Conservation (phyloP, 2,113 vertebrate species). For the Catagonus wagneri region DNA sequence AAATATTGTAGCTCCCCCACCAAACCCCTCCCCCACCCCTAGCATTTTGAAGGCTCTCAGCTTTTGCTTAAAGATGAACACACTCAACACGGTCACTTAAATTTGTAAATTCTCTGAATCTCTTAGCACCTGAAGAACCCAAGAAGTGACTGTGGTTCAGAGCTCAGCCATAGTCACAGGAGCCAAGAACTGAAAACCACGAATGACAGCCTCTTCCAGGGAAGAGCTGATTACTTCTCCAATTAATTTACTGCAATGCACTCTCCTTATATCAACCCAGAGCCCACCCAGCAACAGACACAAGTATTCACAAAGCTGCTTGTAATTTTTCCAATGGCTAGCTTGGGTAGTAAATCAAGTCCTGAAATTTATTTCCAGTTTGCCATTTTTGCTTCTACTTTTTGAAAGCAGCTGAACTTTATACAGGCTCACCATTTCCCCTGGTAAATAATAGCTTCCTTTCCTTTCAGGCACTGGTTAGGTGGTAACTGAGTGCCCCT, state of each 20-base stretch:
- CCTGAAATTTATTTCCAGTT: not conserved
- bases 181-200: not conserved
- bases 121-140: not conserved
- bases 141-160: not conserved
- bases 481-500: not conserved
- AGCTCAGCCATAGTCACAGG: fast-evolving
- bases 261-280: not conserved
- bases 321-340: not conserved
- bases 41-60: not conserved
- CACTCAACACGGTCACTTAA: not conserved
- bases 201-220: not conserved
- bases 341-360: not conserved
- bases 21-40: too few relatives aligned
- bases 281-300: not conserved
- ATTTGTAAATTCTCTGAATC: not conserved
- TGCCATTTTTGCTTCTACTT: not conserved
- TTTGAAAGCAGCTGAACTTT: not conserved
- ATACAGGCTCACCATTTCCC: not conserved
- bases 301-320: not conserved
- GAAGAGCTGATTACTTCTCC: not conserved
- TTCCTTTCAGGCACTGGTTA: not conserved
- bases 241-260: not conserved
- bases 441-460: not conserved
- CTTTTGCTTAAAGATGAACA: not conserved
- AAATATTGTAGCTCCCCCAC: not conserved